Evolutionary conservation across 2,797 vertebrate species (phyloP).

Genomic region (Melanotaenia maccullochi): DNA sequence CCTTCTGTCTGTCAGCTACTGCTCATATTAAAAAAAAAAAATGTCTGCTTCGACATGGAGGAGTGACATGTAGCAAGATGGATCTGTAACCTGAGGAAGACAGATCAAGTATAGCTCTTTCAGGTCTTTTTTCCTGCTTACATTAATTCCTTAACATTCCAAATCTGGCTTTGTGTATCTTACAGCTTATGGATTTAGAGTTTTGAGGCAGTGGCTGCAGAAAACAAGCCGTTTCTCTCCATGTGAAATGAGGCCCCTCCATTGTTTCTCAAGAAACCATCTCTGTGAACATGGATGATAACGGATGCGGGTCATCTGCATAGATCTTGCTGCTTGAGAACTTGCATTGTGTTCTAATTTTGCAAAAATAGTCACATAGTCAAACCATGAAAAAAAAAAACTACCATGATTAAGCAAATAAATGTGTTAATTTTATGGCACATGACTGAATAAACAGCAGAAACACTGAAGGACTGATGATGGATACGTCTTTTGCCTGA

Average conservation of each 20-base stretch:
- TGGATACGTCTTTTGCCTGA: neutral
- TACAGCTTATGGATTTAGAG: slow-evolving; percentile 8
- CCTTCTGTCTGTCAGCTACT: slow-evolving; percentile 23
- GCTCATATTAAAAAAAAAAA: slow-evolving; percentile 29
- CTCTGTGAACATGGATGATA: slow-evolving; percentile 8
- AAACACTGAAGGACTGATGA: slow-evolving; percentile 3
- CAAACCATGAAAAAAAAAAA: neutral
- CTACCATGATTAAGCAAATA: neutral
- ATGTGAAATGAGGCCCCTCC: neutral
- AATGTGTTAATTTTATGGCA: neutral
- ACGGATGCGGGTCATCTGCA: slow-evolving; percentile 16
- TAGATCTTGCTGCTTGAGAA: neutral
- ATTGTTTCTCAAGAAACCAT: slow-evolving; percentile 19
- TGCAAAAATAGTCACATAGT: neutral
- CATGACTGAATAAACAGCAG: slow-evolving; percentile 5
- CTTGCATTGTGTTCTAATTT: neutral
- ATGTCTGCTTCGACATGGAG: slow-evolving; percentile 38
- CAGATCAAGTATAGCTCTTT: slow-evolving; percentile 30
- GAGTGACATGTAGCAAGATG: slow-evolving; percentile 47
- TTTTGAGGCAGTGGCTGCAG: slow-evolving; percentile 4
- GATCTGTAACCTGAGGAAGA: slow-evolving; percentile 56
- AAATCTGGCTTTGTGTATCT: slow-evolving; percentile 29
- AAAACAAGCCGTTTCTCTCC: neutral
- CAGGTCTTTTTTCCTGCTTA: slow-evolving; percentile 27
- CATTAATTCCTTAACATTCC: slow-evolving; percentile 51